Base-by-base conservation (phyloP, 2,113 vertebrate species). In the Microcebus ravelobensis region DNA sequence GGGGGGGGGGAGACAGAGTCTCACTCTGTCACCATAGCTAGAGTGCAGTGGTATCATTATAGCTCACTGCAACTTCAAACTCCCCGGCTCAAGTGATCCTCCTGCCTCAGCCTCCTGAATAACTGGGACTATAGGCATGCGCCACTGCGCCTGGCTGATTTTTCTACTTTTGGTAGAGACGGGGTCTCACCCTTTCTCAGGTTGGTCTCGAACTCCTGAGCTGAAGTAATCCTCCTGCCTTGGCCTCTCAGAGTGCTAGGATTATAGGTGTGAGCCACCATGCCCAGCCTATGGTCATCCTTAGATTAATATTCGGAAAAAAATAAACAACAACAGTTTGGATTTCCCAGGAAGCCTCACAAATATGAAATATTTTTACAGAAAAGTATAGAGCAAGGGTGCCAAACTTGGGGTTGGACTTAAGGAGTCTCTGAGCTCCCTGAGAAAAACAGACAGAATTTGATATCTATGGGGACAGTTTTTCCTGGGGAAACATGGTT, bases 231-330 rank as follows among this genome's bases (percentile, higher is more conserved):
- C 52, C 52, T 52, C 52, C 52, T 52, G 52, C 52, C 52, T 52
- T 17, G 15, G 52, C 52, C 52, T 52, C 52, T 17, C 15, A 52
- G 52, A 52, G 52, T 52, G 52, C 52, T 57, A 57, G 55, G 55
- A 57, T 57, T 57, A 20, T 57, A 57, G 55, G 55, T 57, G 55
- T 57, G 18, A 57, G 55, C 55, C 55, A 57, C 55, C 18, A 1
- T 21, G 55, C 55, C 55, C 55, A 57, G 55, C 18, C 55, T 57
- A 57, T 9, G 74, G 70, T 87, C n/a, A 71, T 50, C 29, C 77
- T 55, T 77, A n/a, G 90, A 67, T 85, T 89, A 77, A 52, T 84
- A 45, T 55, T 95, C 39, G 68, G n/a, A 82, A 76, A 42, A 82
- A 42, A 87, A 74, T 63, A 59, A 85, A 74, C 48, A 90, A 8